Evolutionary conservation across 2,113 vertebrate species (phyloP), one percentile per base, ranked within the genome.

Genomic region (Apteryx owenii): DNA sequence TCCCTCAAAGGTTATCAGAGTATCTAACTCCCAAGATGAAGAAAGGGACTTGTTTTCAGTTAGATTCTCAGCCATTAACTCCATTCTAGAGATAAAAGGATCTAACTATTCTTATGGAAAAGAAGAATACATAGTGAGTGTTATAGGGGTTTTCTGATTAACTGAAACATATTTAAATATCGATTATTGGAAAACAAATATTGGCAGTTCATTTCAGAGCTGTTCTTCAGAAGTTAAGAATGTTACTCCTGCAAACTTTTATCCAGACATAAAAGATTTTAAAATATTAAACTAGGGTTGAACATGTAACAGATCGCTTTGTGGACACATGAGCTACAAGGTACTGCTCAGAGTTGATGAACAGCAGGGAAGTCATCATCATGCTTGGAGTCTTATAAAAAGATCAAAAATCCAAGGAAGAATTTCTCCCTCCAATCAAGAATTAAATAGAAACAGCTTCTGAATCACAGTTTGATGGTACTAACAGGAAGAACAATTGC

Each of bases 261-360:
- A 42, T 70, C 8, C 42, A 73, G 46, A 64, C 8, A 28, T 54
- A 7, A 1, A 84, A 25, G 53, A 92, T 48, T 90, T 75, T 38
- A 76, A 15, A 83, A 46, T 31, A 90, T 19, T 60, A 79, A 92
- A 72, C 28, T 48, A 60, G 75, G 50, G 61, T 0, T 36, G 29
- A 83, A 80, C 40, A 36, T 64, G 51, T 60, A 71, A 90, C 8
- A 91, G 38, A 89, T 64, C 79, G 33, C n/a, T 54, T 68, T 31
- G 33, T 91, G 98, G 98, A 86, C 98, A 98, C 97, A 98, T 98
- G 98, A 46, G 44, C 44, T 98, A 97, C 21, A 98, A 98, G 98
- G 97, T 98, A 42, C 98, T 99, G 98, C 97, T 98, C 20, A 98
- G 98, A 2, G 98, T 97, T 73, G 98, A 98, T 98, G 86, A 99